Percentiles rank a stretch among this genome's conserved stretches.
These are phyloP conservation scores for Aulostomus chinensis DNA, from an alignment of 2,797 vertebrate genomes.

Conservation along the genomic window DNA sequence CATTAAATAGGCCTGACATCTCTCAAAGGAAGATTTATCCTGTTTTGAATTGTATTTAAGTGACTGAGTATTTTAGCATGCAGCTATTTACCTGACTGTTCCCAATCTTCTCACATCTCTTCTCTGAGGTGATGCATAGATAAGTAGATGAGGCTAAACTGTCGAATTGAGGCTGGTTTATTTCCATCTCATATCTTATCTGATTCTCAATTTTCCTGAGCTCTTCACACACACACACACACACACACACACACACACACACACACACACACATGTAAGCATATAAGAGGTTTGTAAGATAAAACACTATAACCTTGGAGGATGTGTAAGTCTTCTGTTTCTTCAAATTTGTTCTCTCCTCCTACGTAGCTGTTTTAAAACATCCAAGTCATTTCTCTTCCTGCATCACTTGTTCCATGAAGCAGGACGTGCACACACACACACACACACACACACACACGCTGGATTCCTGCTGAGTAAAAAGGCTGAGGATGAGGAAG, in stretches of 20 bases:
- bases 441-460: neutral
- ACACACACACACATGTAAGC: no score
- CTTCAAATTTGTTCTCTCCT: slow-evolving; percentile 21
- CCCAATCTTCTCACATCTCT: no score
- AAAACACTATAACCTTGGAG: slow-evolving; percentile 9
- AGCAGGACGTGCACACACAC: neutral
- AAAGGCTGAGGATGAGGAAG: slow-evolving; percentile 51
- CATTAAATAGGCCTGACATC: no score
- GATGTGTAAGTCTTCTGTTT: slow-evolving; percentile 8
- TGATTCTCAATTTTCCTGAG: slow-evolving; percentile 9
- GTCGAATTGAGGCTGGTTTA: slow-evolving; percentile 14
- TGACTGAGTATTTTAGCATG: no score
- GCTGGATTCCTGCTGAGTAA: slow-evolving; percentile 43
- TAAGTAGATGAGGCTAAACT: neutral
- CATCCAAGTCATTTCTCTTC: slow-evolving; percentile 19
- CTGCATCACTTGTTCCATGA: slow-evolving; percentile 14
- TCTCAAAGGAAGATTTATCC: no score
- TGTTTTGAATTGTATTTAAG: no score
- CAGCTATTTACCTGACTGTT: no score
- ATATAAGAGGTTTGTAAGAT: no score
- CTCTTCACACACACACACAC: no score
- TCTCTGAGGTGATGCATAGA: no score
- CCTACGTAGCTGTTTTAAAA: slow-evolving; percentile 7
- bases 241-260: no score
- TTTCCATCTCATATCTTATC: slow-evolving; percentile 29